A percentile compares a stretch with the other conserved stretches of the same genome.
These are phyloP conservation scores for Triplophysa rosa DNA, from an alignment of 2,113 vertebrate genomes.

Conservation along the genomic window DNA sequence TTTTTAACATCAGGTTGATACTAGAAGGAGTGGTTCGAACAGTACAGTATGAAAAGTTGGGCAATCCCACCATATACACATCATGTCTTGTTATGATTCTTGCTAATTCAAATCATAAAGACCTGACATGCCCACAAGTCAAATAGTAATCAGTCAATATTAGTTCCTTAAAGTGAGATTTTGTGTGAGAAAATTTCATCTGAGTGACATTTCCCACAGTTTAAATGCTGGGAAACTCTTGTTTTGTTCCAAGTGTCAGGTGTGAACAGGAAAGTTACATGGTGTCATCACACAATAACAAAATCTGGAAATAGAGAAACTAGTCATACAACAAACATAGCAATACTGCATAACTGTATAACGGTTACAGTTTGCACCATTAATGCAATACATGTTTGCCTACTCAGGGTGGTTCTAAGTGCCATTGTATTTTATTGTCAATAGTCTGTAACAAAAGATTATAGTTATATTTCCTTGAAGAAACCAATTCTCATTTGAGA, in stretches of 20 bases:
- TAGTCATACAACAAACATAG: neutral
- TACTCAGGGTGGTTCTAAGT: too few species aligned
- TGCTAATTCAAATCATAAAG: slow-evolving; percentile 18
- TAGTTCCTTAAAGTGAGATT: slow-evolving; percentile 6
- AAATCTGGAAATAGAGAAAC: neutral
- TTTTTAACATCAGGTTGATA: neutral
- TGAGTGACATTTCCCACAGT: slow-evolving; percentile 28
- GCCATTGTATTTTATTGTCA: too few species aligned
- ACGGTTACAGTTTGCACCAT: neutral
- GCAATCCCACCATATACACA: neutral
- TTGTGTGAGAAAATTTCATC: slow-evolving; percentile 1
- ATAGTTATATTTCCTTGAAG: too few species aligned
- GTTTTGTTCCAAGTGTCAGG: slow-evolving; percentile 32
- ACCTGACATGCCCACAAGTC: slow-evolving; percentile 37
- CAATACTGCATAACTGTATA: neutral
- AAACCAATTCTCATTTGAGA: too few species aligned
- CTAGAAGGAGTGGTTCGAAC: neutral
- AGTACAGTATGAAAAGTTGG: neutral
- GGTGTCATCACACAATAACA: neutral
- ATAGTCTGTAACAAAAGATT: too few species aligned
- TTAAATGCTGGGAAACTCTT: neutral
- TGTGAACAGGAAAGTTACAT: neutral
- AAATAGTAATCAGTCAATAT: slow-evolving; percentile 21
- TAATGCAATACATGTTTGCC: neutral
- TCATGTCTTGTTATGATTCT: slow-evolving; percentile 8